Evolutionary conservation across 2,888 invertebrate genomes (phyloP).

Genomic region (Atethmia centrago): DNA sequence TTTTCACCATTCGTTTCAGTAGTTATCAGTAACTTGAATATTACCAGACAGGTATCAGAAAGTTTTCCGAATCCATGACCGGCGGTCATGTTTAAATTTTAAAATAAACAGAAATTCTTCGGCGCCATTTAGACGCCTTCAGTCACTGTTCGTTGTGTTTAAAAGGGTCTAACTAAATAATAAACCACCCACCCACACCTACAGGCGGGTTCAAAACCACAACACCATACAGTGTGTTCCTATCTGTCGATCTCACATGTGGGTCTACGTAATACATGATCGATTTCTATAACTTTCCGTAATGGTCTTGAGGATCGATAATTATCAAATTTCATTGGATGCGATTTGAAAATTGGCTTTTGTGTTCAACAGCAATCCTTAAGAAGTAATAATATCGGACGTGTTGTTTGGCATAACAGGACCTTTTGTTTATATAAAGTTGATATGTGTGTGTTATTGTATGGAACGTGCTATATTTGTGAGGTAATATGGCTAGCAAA

Average conservation of each 20-base stretch:
- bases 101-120: conserved; percentile 23
- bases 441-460: conserved; percentile 53
- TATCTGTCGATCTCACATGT: conserved; percentile 59
- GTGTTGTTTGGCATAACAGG: conserved; percentile 59
- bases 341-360: conserved; percentile 37
- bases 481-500: conserved; percentile 70
- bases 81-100: conserved; percentile 17
- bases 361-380: conserved; percentile 25
- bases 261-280: conserved; percentile 48
- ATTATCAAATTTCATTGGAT: conserved; percentile 12
- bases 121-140: conserved; percentile 59
- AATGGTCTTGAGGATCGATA: conserved; percentile 12
- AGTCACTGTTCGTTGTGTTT: conserved; percentile 65
- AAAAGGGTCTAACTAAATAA: conserved; percentile 78
- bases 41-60: conserved; percentile 2
- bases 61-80: conserved; percentile 9
- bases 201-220: conserved; percentile 76
- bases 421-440: conserved; percentile 56
- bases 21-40: conserved; percentile 12
- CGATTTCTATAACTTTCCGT: conserved; percentile 32
- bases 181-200: conserved; percentile 77
- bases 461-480: conserved; percentile 74
- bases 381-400: conserved; percentile 45
- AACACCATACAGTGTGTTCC: conserved; percentile 73
- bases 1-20: background rate